Evolutionary conservation across 2,888 invertebrate genomes (phyloP), one percentile per base, ranked within the genome.

Genomic region (Rambutsinella grinnellia): DNA sequence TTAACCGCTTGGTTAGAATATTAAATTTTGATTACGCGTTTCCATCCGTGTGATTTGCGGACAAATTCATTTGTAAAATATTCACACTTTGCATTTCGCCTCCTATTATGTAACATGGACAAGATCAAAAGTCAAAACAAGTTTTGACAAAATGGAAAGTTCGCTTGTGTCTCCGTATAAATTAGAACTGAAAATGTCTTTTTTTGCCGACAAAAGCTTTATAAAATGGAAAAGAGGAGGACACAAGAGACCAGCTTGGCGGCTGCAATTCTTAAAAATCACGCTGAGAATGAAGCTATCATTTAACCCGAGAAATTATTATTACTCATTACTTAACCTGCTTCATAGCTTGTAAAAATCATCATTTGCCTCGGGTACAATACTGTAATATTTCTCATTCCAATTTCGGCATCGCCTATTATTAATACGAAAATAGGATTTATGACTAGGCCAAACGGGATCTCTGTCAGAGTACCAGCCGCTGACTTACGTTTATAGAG

Each of bases 251-350:
- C 19, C 21, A 17, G 46, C 24, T 46, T 2, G 19, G 19, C 27
- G 15, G 5, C n/a, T 8, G 2, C n/a, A 57, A 3, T 62, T 49
- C 36, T 13, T 26, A 28, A 24, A 19, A 24, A 62, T 51, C 62
- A 49, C 17, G 62, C 62, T 62, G 62, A 19, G 62, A 51, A 62
- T 62, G 49, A 62, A 62, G 62, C 15, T 49, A 62, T 62, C 27
- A 49, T 24, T 58, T 36, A 17, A 13, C 19, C 27, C 10, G 27
- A 60, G 23, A 46, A 36, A 58, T 21, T 56, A 56, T 26, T 26
- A 49, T 49, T 36, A 36, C 36, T 36, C 36, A 5, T 36, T 62
- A 27, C 21, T 62, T 62, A 49, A 26, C 62, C 26, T 47, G 49
- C 21, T 23, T 51, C 26, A 26, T 49, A 60, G 23, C 2, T 13